Evolutionary conservation across 2,113 vertebrate species (phyloP), one percentile per base, ranked within the genome.

Genomic region (Mobula birostris): DNA sequence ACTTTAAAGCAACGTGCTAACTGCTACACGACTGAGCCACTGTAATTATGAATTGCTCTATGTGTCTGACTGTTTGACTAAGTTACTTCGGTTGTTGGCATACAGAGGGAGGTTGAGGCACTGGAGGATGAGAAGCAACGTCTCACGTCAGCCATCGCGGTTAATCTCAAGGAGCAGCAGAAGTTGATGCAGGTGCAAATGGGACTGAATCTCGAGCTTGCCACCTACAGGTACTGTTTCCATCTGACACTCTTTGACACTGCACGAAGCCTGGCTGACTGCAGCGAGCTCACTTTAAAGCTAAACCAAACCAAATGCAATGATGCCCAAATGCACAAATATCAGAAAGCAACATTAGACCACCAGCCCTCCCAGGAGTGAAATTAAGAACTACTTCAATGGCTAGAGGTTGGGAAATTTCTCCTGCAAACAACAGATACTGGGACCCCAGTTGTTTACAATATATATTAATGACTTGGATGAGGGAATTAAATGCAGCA

Each of bases 111-210:
- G 36, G 97, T 99, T 0, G 97, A 97, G 0, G 95, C 97, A 95
- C 96, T 99, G 95, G 97, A 99, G 96, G 96, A 97, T 5, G 98
- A 99, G 95, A 98, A 97, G 95, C 97, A 96, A 48, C 94, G 96
- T 95, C 96, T 99, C 94, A 97, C 97, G 7, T 87, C 95, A 61
- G 96, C 96, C 3, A 98, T 99, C 95, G 97, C 96, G 0, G 97
- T 97, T 74, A 97, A 97, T 95, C 97, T 98, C 94, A 96, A 95
- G 94, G 98, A 99, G 78, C 98, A 98, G 83, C 98, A 99, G 94
- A 97, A 98, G 0, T 97, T 99, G 6, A 96, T 99, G 94, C 97
- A 98, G 95, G 97, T 98, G 95, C 99, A 99, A 96, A 98, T 97
- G 21, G 96, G 98, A 74, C 98, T 99, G 90, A 97, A 98, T 94